Evolutionary conservation across 1,140 invertebrate species (phyloP).

Genomic region (Bombus superbus): DNA sequence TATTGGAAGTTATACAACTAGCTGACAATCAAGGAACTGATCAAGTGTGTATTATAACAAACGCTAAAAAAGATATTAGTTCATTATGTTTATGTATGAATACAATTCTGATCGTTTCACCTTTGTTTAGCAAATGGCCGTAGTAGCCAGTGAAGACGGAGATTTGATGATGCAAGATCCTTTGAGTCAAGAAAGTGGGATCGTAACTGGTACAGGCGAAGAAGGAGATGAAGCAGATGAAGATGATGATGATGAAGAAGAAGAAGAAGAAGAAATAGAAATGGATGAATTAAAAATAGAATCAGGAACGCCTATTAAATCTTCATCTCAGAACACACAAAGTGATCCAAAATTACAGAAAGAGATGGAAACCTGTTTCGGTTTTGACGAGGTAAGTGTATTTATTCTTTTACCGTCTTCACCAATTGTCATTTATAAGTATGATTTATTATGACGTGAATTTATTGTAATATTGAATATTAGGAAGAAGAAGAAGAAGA

Average conservation of each 20-base stretch:
- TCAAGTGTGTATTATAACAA: constrained; percentile 67
- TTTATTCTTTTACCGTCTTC: background rate
- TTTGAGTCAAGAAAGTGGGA: constrained; percentile 76
- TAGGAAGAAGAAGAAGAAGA: constrained; percentile 77
- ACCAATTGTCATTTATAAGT: background rate
- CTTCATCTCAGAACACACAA: constrained; percentile 72
- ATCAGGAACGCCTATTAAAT: constrained; percentile 58
- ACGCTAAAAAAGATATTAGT: background rate
- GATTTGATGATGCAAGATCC: constrained; percentile 82
- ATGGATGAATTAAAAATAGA: constrained; percentile 77
- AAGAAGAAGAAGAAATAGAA: constrained; percentile 73
- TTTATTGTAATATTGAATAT: background rate
- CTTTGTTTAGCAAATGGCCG: constrained; percentile 75
- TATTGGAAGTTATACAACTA: constrained; percentile 92
- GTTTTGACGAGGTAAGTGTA: constrained; percentile 89
- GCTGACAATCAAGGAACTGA: constrained; percentile 86
- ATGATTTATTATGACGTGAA: background rate
- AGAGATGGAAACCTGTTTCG: constrained; percentile 92
- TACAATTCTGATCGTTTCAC: background rate
- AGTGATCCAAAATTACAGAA: constrained; percentile 83
- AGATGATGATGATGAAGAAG: constrained; percentile 72
- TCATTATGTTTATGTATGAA: background rate
- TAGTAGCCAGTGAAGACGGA: constrained; percentile 80
- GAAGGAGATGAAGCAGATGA: constrained; percentile 74
- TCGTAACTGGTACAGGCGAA: constrained; percentile 75